Conservation (phyloP, 2,888 invertebrate species). For the Syritta pipiens region DNA sequence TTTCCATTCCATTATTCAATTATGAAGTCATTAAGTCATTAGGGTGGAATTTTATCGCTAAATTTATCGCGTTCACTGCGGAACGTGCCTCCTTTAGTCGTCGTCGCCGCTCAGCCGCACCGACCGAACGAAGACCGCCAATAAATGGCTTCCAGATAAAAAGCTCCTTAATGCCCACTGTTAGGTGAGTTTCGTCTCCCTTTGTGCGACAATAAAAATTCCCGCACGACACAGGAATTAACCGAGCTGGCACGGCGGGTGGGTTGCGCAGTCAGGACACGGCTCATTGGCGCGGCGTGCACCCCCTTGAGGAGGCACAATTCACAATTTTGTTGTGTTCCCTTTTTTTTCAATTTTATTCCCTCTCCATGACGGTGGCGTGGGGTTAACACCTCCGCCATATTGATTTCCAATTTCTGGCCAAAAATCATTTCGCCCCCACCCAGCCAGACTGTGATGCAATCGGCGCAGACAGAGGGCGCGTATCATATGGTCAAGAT, state of each 20-base stretch:
- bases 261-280: constrained; percentile 2
- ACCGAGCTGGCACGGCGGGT: constrained; percentile 27
- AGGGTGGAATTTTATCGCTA: constrained; percentile 68
- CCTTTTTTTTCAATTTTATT: constrained; percentile 37
- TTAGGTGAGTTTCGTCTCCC: constrained; percentile 20
- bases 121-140: constrained; percentile 41
- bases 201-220: constrained; percentile 52
- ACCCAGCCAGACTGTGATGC: constrained; percentile 20
- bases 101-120: constrained; percentile 14
- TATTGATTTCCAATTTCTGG: constrained; percentile 52
- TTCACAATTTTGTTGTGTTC: no score
- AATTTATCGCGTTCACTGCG: constrained; percentile 64
- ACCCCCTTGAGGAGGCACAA: background rate
- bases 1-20: constrained; percentile 69
- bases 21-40: constrained; percentile 70
- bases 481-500: constrained; percentile 65
- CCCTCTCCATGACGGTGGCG: constrained; percentile 8
- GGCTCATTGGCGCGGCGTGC: constrained; percentile 4
- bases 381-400: background rate
- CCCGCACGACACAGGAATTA: constrained; percentile 56
- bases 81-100: constrained; percentile 44
- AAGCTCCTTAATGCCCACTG: constrained; percentile 44
- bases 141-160: constrained; percentile 64
- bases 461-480: constrained; percentile 37
- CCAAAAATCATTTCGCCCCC: constrained; percentile 29